Base-by-base conservation (phyloP, 2,888 invertebrate genomes). In the Macrophya annulata region DNA sequence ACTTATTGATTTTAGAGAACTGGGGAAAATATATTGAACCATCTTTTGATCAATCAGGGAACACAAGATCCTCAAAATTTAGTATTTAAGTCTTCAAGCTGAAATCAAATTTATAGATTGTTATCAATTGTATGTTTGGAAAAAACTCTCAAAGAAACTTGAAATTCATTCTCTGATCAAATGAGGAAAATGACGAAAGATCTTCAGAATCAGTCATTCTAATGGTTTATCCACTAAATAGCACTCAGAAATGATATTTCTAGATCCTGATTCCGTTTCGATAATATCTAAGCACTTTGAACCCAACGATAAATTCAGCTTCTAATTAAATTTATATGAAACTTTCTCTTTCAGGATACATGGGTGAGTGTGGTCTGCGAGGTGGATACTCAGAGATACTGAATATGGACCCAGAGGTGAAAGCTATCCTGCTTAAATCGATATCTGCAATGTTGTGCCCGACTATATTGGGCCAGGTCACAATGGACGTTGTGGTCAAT, bases 391-490 rank as follows among this genome's bases (percentile, higher is more conserved):
- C 96, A 91, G 99, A 99, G 94, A 95, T 99, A 4, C 93, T 98
- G 55, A 99, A 99, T 93, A 93, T 99, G 93, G 96, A 97, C 87
- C 96, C 98, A 0, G 94, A 95, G 25, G 99, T 97, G n/a, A 97
- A 96, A 94, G 96, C 96, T 0, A 96, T 97, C 94, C 95, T 99
- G 84, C 95, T 97, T 91, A 99, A 99, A 94, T 97, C 97, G 79
- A 96, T 99, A 86, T 98, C 98, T 43, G 98, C 99, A 74, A 98
- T 98, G 95, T 94, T 99, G 86, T 99, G 99, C 92, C 98, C 99
- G 62, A 97, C 98, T 62, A 97, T 98, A 31, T 94, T 98, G 81
- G 99, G 99, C 0, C 99, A 99, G 96, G 95, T 97, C 17, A 96
- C 96, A 10, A 96, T 99, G 94, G 99, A 98, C 93, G 97, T 97